phyloP scores from a whole-genome alignment of 2,888 invertebrate species.

The Nephrocerus scutellatus region DNA sequence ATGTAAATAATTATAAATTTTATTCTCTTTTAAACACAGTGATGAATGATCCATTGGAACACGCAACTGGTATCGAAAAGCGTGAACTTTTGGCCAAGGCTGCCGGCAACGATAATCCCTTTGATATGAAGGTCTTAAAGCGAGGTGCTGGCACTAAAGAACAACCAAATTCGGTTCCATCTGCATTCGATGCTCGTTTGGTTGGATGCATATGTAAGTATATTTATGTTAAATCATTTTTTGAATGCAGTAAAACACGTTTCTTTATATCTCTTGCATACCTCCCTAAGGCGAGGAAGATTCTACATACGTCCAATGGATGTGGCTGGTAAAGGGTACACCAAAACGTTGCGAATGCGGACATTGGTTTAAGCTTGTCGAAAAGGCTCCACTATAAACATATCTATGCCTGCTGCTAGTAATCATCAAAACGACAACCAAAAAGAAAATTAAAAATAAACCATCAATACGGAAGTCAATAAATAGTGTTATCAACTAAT shows the following conservation, averaged over 20 bases:
- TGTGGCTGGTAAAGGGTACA: constrained; percentile 87
- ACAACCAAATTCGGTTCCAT: constrained; percentile 82
- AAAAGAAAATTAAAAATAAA: too few species aligned
- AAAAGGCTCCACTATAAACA: constrained; percentile 64
- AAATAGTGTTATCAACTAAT: too few species aligned
- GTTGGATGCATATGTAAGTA: constrained; percentile 87
- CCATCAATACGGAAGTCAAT: too few species aligned
- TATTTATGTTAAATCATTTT: neutral
- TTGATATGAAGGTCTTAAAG: constrained; percentile 75
- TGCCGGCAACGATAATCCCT: constrained; percentile 83
- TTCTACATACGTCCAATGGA: constrained; percentile 81
- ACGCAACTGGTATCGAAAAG: constrained; percentile 89
- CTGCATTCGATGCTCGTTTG: constrained; percentile 80
- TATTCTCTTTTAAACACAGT: constrained; percentile 46
- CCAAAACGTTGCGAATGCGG: constrained; percentile 94
- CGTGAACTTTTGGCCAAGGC: constrained; percentile 78
- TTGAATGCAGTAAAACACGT: neutral
- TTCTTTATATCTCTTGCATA: neutral
- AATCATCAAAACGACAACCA: too few species aligned
- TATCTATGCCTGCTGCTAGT: too few species aligned
- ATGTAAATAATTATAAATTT: constrained; percentile 12
- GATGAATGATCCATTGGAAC: constrained; percentile 84
- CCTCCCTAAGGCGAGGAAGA: constrained; percentile 70
- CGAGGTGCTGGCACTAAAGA: constrained; percentile 77
- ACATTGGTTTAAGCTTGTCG: constrained; percentile 89